phyloP scores from a whole-genome alignment of 92 coral and sea anemone species.

The Heteractis magnifica region DNA sequence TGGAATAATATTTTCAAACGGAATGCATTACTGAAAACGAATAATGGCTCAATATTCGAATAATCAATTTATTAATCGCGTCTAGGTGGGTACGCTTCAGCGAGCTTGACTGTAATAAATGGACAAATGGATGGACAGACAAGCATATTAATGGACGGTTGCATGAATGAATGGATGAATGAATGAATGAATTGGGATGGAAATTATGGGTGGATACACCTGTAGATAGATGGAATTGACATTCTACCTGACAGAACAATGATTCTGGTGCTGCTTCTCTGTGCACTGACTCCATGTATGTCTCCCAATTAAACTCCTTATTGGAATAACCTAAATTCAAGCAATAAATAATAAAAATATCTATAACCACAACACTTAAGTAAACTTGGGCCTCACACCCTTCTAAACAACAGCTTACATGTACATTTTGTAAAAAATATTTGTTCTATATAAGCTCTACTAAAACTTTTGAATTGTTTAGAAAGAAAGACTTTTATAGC shows the following conservation, averaged over 20 bases:
- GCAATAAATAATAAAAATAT: not conserved
- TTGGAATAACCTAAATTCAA: constrained; percentile 62
- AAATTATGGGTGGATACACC: not conserved
- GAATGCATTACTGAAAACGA: no score
- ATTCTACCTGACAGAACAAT: constrained; percentile 57
- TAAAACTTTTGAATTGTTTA: no score
- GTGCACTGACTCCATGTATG: constrained; percentile 50
- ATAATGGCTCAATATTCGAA: no score
- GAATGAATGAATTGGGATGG: no score
- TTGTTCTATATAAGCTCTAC: no score
- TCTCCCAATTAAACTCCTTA: constrained; percentile 69
- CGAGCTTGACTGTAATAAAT: no score
- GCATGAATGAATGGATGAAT: not conserved
- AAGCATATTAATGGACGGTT: not conserved
- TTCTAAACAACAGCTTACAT: not conserved
- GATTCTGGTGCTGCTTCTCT: constrained; percentile 54
- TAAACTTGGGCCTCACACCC: not conserved
- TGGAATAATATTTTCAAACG: no score
- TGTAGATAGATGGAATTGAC: not conserved
- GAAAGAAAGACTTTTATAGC: no score
- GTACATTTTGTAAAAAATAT: no score
- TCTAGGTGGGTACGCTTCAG: no score
- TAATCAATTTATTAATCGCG: no score
- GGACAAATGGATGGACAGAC: not conserved
- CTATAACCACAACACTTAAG: not conserved